Percentiles rank a stretch among this genome's conserved stretches.
Conservation (phyloP, 2,113 vertebrate species). For the Scartelaos histophorus region DNA sequence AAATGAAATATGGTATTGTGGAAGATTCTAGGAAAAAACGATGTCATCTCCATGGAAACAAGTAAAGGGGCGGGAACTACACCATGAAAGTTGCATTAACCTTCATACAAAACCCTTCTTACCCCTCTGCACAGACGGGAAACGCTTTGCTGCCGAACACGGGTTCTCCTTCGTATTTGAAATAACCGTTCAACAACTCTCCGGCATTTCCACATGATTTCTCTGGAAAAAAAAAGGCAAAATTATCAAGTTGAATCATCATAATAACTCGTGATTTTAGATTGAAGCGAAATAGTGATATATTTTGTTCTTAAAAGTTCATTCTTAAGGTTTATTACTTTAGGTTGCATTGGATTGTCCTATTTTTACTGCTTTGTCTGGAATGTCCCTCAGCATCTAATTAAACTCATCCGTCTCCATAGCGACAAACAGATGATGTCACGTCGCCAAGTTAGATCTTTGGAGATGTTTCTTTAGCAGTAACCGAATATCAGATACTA, state of each 20-base stretch:
- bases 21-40: not conserved
- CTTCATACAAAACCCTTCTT: constrained; percentile 13
- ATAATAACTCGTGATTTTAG: not conserved
- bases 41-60: not conserved
- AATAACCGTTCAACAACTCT: constrained; percentile 54
- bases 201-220: constrained; percentile 55
- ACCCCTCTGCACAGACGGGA: constrained; percentile 66
- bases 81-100: not conserved
- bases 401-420: too few species aligned
- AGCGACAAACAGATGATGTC: too few species aligned
- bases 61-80: too few species aligned
- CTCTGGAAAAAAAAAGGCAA: constrained; percentile 32
- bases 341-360: too few species aligned
- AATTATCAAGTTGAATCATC: not conserved
- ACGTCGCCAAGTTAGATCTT: too few species aligned
- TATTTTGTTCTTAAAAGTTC: too few species aligned
- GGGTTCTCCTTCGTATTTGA: constrained; percentile 33
- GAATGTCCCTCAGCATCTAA: too few species aligned
- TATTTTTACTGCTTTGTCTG: too few species aligned
- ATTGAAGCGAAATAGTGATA: not conserved
- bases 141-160: constrained; percentile 48
- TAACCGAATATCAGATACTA: too few species aligned
- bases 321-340: too few species aligned
- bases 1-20: not conserved
- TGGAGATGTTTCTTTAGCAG: too few species aligned